Percentiles rank a stretch among this genome's conserved stretches.
Evolutionary conservation across 2,888 invertebrate genomes (phyloP).

Genomic region (Trisateles emortualis): DNA sequence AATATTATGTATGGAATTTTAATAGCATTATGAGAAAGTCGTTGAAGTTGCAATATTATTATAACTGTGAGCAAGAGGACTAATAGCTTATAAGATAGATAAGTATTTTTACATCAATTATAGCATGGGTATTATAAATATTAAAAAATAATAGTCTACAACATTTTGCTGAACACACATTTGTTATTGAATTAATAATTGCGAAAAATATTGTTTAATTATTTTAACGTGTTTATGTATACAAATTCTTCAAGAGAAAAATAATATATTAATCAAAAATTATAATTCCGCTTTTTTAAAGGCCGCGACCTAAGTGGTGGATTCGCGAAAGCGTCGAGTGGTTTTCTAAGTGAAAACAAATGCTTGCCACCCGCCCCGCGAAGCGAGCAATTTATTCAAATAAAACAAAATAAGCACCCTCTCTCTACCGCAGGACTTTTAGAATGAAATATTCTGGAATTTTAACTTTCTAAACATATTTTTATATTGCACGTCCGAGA

Average conservation of each 20-base stretch:
- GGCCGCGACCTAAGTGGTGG: constrained; percentile 48
- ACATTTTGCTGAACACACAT: too few species aligned
- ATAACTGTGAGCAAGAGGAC: too few species aligned
- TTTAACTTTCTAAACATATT: constrained; percentile 19
- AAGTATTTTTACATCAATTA: too few species aligned
- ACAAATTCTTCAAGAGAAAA: neutral
- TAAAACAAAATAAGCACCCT: constrained; percentile 56
- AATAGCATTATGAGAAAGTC: too few species aligned
- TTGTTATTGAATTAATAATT: too few species aligned
- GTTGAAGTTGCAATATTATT: too few species aligned
- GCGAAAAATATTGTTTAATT: too few species aligned
- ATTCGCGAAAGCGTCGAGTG: constrained; percentile 54
- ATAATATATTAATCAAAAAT: neutral
- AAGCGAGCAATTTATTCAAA: constrained; percentile 67
- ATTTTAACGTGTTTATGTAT: neutral
- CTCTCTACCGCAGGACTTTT: constrained; percentile 36
- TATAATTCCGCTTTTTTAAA: constrained; percentile 28
- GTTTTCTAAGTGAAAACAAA: constrained; percentile 73
- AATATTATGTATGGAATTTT: too few species aligned
- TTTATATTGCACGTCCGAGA: neutral
- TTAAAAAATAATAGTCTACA: too few species aligned
- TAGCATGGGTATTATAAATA: too few species aligned
- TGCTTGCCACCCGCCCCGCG: constrained; percentile 58
- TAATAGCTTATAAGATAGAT: too few species aligned
- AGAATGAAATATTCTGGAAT: constrained; percentile 22